Conservation (phyloP, 2,888 invertebrate genomes). For the Suillia variegata region DNA sequence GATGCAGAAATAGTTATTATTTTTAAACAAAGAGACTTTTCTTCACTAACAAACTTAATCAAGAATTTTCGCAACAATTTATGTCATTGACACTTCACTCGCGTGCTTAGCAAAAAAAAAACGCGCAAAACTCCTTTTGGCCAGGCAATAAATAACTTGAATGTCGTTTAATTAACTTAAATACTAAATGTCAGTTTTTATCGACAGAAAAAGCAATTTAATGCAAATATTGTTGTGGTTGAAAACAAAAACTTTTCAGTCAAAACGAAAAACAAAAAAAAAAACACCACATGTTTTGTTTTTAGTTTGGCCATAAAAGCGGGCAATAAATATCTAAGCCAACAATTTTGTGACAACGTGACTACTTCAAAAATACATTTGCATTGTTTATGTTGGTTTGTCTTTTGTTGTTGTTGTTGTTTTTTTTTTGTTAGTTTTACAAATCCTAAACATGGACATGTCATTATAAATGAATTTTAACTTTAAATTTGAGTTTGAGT, state of each 20-base stretch:
- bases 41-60: no score
- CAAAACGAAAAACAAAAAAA: not conserved
- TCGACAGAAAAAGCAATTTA: not conserved
- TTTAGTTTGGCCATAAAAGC: not conserved
- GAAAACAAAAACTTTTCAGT: not conserved
- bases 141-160: not conserved
- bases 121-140: no score
- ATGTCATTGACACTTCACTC: not conserved
- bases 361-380: constrained; percentile 7
- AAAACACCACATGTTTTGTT: not conserved
- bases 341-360: constrained; percentile 12
- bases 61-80: not conserved
- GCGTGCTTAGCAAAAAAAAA: not conserved
- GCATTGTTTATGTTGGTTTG: constrained; percentile 3
- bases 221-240: not conserved
- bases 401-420: not conserved
- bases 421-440: not conserved
- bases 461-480: no score
- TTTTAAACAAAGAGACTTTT: no score
- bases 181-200: not conserved
- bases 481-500: no score
- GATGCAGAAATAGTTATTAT: no score
- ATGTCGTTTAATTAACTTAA: not conserved
- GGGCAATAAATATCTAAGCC: constrained; percentile 7
- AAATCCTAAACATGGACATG: no score